Evolutionary conservation across 2,888 invertebrate species (phyloP).

Genomic region (Crematogaster levior): DNA sequence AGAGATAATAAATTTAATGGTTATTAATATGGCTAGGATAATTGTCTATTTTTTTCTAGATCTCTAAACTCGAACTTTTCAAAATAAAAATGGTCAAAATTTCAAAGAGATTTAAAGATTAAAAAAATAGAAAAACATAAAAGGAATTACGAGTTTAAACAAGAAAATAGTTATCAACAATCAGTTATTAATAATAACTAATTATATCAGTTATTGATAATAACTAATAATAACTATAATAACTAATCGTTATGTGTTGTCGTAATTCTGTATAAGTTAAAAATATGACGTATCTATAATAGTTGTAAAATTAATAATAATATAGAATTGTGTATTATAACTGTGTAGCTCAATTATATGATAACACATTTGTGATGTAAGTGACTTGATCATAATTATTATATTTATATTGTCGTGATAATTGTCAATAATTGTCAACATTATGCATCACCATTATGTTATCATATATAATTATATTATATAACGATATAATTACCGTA

Average conservation of each 20-base stretch:
- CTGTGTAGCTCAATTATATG: slow-evolving; percentile 26
- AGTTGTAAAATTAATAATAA: slow-evolving; percentile 36
- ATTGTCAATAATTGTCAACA: slow-evolving; percentile 2
- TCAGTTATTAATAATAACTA: slow-evolving; percentile 15
- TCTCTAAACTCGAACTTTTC: neutral
- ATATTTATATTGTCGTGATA: slow-evolving; percentile 37
- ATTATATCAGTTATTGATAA: slow-evolving; percentile 16
- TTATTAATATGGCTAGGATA: neutral
- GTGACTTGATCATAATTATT: slow-evolving; percentile 31
- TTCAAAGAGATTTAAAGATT: slow-evolving; percentile 30
- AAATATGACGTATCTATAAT: slow-evolving; percentile 10
- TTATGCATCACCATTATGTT: slow-evolving; percentile 17
- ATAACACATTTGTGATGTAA: slow-evolving; percentile 35
- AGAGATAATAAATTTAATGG: slow-evolving; percentile 3
- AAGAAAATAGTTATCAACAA: slow-evolving; percentile 8
- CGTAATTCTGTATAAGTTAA: slow-evolving; percentile 25
- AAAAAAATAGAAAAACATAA: neutral
- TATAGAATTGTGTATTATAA: slow-evolving; percentile 10
- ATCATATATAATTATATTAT: slow-evolving; percentile 25
- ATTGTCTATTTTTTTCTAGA: slow-evolving; percentile 19
- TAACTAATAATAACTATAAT: no score
- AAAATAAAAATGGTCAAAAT: slow-evolving; percentile 29
- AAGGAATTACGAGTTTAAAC: slow-evolving; percentile 4
- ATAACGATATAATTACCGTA: slow-evolving; percentile 7
- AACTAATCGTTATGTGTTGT: slow-evolving; percentile 12